Conservation (phyloP, 2,888 invertebrate species). For the Ferrisia virgata region DNA sequence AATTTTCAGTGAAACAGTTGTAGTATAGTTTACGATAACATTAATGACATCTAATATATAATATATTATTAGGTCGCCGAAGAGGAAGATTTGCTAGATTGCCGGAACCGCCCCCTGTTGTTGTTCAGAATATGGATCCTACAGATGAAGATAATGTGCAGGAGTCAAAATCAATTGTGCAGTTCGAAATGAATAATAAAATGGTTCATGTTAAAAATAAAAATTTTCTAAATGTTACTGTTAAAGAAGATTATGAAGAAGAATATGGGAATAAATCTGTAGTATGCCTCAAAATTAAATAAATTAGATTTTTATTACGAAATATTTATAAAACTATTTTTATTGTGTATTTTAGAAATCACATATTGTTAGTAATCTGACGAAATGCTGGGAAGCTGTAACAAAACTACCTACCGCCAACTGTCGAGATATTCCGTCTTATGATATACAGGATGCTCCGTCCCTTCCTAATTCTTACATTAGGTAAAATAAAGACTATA, state of each 20-base stretch:
- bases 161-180: slow-evolving; percentile 79
- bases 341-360: not conserved
- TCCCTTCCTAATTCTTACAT: slow-evolving; percentile 78
- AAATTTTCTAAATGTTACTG: slow-evolving; percentile 67
- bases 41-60: not conserved
- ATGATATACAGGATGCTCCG: slow-evolving; percentile 78
- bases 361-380: slow-evolving; percentile 4
- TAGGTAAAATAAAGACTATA: slow-evolving; percentile 52
- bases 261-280: slow-evolving; percentile 47
- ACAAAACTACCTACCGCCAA: slow-evolving; percentile 67
- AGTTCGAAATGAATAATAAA: slow-evolving; percentile 81
- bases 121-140: slow-evolving; percentile 27
- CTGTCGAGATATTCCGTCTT: slow-evolving; percentile 70
- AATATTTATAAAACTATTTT: not conserved
- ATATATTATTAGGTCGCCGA: slow-evolving; percentile 33
- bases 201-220: slow-evolving; percentile 63
- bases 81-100: slow-evolving; percentile 47
- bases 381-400: slow-evolving; percentile 53
- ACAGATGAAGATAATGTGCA: slow-evolving; percentile 61
- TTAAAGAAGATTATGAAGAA: slow-evolving; percentile 64
- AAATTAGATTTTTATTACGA: not conserved
- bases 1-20: not conserved
- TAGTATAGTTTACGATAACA: not conserved
- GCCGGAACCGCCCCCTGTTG: slow-evolving; percentile 33
- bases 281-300: not conserved